Base-by-base conservation (phyloP, 2,797 vertebrate species). In the Gambelia wislizenii region DNA sequence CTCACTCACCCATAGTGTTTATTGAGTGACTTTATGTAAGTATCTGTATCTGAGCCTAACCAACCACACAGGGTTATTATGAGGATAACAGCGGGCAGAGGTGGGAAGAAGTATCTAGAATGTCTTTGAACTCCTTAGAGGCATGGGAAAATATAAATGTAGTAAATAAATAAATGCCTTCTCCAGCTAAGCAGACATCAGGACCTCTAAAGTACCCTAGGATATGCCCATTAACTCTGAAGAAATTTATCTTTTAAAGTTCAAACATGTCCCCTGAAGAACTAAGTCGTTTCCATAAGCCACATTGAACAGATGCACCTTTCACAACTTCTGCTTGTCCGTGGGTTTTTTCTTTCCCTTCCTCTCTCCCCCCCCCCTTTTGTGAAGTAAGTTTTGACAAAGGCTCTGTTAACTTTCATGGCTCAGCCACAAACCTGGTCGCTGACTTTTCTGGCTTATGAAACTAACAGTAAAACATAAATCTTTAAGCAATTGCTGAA, bases 401-500 rank as follows among this genome's bases (percentile, higher is more conserved):
- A 88, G 52, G 89, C 89, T 89, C 93, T 94, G 79, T 85, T 95
- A 93, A 94, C 90, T 92, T 95, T 94, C 91, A 93, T 75, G 91
- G 54, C 72, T 81, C 56, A 93, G 86, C 86, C 89, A 69, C 83
- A 94, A 93, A 92, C 77, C 91, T 94, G 89, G 91, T 87, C 0
- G 16, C 86, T 85, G 87, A 93, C 27, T 90, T 39, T 82, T 92
- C 92, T 94, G 91, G 56, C 89, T 93, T 86, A 89, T 61, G 88
- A 94, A 95, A 93, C 8, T n/a, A 91, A 87, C 59, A 87, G 87
- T 90, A 90, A 95, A 95, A 87, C 67, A 92, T 83, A 91, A 94
- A 93, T 92, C 89, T 96, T 96, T 95, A 94, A 95, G 92, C 72
- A 93, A 77, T 93, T 95, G 86, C 56, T 79, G 93, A 95, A 93